Percentiles rank a stretch among this genome's conserved stretches.
Conservation (phyloP, 2,113 vertebrate genomes). For the Channa argus region DNA sequence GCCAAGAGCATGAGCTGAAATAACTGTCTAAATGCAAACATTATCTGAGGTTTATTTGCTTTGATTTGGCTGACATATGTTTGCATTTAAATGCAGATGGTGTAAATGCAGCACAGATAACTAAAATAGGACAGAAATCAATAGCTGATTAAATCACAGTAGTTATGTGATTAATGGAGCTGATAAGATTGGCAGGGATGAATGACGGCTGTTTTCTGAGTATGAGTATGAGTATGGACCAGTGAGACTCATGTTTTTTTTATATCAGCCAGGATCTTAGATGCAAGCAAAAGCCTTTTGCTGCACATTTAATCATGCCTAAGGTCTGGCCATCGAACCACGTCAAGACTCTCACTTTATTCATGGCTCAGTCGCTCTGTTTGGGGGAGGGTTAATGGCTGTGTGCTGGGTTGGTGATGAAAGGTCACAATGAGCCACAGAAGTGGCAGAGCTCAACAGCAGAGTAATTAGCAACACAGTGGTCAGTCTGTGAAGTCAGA, state of each 20-base stretch:
- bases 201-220: constrained; percentile 18
- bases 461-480: constrained; percentile 75
- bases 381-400: constrained; percentile 30
- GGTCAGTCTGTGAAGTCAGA: constrained; percentile 69
- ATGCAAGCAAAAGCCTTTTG: background rate
- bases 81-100: constrained; percentile 41
- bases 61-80: constrained; percentile 40
- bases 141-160: constrained; percentile 39
- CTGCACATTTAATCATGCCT: background rate
- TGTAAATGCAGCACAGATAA: constrained; percentile 38
- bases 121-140: constrained; percentile 11
- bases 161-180: constrained; percentile 24
- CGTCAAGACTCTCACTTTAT: constrained; percentile 12
- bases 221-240: background rate
- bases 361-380: constrained; percentile 5
- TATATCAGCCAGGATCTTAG: too few species aligned
- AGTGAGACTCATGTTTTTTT: background rate
- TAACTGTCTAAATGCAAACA: constrained; percentile 54
- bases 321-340: too few species aligned
- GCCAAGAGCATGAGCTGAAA: constrained; percentile 45
- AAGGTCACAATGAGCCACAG: constrained; percentile 65
- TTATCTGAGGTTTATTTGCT: constrained; percentile 57
- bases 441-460: constrained; percentile 62
- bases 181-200: constrained; percentile 26
- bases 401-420: constrained; percentile 40